These are phyloP conservation scores for Falcaria lacertinaria DNA, from an alignment of 2,888 invertebrate genomes.

Conservation along the genomic window DNA sequence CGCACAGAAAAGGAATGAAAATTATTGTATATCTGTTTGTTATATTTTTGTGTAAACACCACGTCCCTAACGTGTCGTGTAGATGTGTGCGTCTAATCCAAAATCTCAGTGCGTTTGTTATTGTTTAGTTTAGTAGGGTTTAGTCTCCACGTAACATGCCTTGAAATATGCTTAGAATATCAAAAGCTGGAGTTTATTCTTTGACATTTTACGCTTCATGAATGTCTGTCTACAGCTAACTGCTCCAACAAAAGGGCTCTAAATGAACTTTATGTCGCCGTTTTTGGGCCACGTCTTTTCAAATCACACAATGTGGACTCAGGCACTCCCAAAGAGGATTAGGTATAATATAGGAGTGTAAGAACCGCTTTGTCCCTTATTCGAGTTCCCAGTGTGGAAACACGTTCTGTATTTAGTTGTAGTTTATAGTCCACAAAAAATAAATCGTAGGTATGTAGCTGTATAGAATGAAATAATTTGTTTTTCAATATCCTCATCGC, in stretches of 20 bases:
- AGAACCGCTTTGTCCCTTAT: constrained; percentile 48
- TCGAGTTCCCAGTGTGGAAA: constrained; percentile 52
- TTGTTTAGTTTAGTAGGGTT: constrained; percentile 52
- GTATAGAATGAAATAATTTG: no score
- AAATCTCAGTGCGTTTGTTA: constrained; percentile 49
- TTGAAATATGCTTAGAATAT: constrained; percentile 43
- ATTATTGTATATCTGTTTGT: constrained; percentile 72
- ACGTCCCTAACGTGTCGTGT: constrained; percentile 31
- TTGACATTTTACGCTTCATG: constrained; percentile 22
- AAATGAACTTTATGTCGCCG: constrained; percentile 34
- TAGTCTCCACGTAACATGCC: constrained; percentile 25
- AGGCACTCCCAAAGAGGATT: constrained; percentile 44
- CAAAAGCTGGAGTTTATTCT: constrained; percentile 29
- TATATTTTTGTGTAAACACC: constrained; percentile 49
- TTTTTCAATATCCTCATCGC: no score
- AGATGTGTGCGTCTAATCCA: constrained; percentile 51
- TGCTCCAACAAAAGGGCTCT: constrained; percentile 16
- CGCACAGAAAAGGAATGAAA: constrained; percentile 77
- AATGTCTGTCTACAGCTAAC: constrained; percentile 26
- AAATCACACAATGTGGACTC: constrained; percentile 35
- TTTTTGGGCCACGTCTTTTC: constrained; percentile 33
- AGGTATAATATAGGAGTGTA: constrained; percentile 47
- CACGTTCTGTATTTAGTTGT: constrained; percentile 50
- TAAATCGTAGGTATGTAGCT: no score
- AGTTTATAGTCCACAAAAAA: background rate